These are phyloP conservation scores for Nasonovia ribisnigri DNA, from an alignment of 2,888 invertebrate genomes.

Conservation along the genomic window DNA sequence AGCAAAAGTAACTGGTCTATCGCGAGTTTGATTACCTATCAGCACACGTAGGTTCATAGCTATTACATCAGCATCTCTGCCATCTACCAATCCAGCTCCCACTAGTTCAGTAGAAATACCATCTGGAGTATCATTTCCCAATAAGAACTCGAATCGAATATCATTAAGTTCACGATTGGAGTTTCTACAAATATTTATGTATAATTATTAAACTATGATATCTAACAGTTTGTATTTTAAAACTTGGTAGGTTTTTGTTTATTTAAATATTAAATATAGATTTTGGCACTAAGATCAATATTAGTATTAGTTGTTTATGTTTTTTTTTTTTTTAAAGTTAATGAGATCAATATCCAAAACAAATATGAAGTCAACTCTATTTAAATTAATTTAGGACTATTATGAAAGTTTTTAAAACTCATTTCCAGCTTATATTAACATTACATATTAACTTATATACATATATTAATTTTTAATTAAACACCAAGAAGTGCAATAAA, in stretches of 20 bases:
- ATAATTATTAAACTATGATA: not conserved
- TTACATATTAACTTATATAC: not conserved
- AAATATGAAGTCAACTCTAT: not conserved
- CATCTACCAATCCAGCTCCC: constrained; percentile 94
- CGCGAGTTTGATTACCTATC: constrained; percentile 78
- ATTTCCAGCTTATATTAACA: not conserved
- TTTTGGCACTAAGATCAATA: constrained; percentile 47
- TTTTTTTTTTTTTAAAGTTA: not conserved
- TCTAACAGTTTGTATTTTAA: not conserved
- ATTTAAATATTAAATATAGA: constrained; percentile 53
- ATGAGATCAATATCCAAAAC: not conserved
- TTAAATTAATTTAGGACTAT: not conserved
- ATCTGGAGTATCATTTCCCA: constrained; percentile 89
- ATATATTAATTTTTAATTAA: not conserved
- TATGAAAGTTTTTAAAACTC: not conserved
- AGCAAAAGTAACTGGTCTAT: constrained; percentile 88
- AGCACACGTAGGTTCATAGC: constrained; percentile 92
- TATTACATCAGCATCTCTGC: constrained; percentile 90
- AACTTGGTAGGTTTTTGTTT: not conserved
- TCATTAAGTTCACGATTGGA: constrained; percentile 92
- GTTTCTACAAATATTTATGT: constrained; percentile 72
- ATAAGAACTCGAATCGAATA: constrained; percentile 96
- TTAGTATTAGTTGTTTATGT: not conserved
- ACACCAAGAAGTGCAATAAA: not conserved
- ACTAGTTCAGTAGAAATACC: constrained; percentile 95